A percentile compares a stretch with the other conserved stretches of the same genome.
Conservation (phyloP, 2,113 vertebrate genomes). For the Orientallactaga bullata region DNA sequence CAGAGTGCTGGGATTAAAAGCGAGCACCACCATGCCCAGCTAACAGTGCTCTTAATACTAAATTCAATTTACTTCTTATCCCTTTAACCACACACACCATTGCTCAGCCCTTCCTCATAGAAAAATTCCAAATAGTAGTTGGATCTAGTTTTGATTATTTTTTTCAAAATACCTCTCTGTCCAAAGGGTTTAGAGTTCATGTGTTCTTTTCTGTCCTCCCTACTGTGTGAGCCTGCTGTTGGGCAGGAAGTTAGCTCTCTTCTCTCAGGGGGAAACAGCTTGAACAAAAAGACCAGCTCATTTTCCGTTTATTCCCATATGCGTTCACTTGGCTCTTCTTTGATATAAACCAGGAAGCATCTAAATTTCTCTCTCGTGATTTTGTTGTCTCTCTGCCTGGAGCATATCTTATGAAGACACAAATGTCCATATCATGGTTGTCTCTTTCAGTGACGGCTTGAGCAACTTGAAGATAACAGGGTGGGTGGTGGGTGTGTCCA, state of each 20-base stretch:
- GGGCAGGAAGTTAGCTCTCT: conserved; percentile 62
- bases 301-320: conserved; percentile 31
- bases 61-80: background rate
- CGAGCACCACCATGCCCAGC: too few relatives aligned
- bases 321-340: conserved; percentile 44
- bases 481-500: too few relatives aligned
- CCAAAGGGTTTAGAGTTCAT: background rate
- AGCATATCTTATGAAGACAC: conserved; percentile 39
- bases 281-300: conserved; percentile 42
- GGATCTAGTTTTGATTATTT: conserved; percentile 50
- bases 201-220: conserved; percentile 30
- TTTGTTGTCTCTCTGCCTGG: conserved; percentile 25
- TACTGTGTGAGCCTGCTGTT: conserved; percentile 49
- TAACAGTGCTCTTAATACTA: background rate
- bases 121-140: conserved; percentile 66
- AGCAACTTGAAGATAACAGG: background rate
- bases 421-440: background rate
- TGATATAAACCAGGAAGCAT: conserved; percentile 3
- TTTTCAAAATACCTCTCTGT: conserved; percentile 65
- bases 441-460: conserved; percentile 10
- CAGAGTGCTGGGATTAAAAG: too few relatives aligned
- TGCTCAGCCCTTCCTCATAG: conserved; percentile 26
- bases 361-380: conserved; percentile 52
- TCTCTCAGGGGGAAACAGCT: conserved; percentile 39
- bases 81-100: background rate